Base-by-base conservation (phyloP, 2,113 vertebrate genomes). In the Callionymus lyra region DNA sequence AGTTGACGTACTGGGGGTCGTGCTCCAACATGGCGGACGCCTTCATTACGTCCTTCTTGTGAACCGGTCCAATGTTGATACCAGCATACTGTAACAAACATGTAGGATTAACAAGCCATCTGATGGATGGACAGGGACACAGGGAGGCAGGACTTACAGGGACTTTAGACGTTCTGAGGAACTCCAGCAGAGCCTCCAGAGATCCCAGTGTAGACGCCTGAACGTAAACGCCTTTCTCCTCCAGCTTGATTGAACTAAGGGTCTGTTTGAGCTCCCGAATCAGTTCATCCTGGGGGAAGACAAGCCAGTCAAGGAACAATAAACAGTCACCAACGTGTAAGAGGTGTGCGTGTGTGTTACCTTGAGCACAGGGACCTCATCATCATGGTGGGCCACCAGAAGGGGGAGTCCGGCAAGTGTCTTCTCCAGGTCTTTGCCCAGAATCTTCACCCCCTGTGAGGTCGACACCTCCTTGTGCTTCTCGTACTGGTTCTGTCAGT, bases 31-130 rank as follows among this genome's bases (percentile, higher is more conserved):
- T 99, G 8, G 94, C 70, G 0, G 95, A 99, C 12, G 95, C 91
- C 77, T 92, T 99, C 94, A 97, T 97, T 10, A 98, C 92, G 0
- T 99, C 95, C 55, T 86, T 98, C 82, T 91, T 98, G 56, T 99
- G 95, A 42, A 99, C 94, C 1, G 94, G 95, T 6, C 95, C 95
- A n/a, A 98, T 99, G 69, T 99, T 99, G 64, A 99, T 99, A 47
- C 94, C 95, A 31, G 94, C 88, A 44, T 98, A 99, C 95, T 99
- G 77, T 44, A 17, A 43, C 15, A 45, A 6, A 43, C 12, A 18
- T 10, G 59, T 10, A 37, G 10, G 44, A 10, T 19, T 27, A 27
- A 8, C 21, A 27, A 8, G 8, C 4, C 21, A 27, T 5, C 4
- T 27, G 21, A 27, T 5, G 21, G 21, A 27, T 8, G 21, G 21